These are phyloP conservation scores for Pseudomugil gertrudae DNA, from an alignment of 2,797 vertebrate species.

Conservation along the genomic window DNA sequence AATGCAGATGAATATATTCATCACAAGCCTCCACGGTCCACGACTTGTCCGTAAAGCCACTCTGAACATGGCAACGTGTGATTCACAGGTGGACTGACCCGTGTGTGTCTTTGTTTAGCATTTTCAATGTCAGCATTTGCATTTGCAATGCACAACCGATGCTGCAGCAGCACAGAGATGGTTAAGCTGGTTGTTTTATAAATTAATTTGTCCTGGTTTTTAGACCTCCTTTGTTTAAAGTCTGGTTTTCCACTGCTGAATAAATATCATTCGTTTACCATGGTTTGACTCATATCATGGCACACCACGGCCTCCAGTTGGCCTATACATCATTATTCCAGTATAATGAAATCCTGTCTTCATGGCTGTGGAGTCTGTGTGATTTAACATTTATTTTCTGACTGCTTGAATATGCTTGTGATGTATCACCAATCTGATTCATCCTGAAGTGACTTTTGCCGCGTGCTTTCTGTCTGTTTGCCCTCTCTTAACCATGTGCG, in stretches of 20 bases:
- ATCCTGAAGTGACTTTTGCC: constrained; percentile 60
- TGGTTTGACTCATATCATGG: constrained; percentile 25
- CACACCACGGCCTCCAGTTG: constrained; percentile 37
- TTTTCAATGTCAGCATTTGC: constrained; percentile 53
- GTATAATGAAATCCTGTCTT: constrained; percentile 50
- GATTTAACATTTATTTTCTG: constrained; percentile 68
- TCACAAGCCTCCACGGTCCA: background rate
- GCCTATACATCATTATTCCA: constrained; percentile 64
- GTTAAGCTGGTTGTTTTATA: constrained; percentile 37
- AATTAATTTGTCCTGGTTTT: constrained; percentile 40
- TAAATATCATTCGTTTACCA: constrained; percentile 37
- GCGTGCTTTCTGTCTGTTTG: constrained; percentile 49
- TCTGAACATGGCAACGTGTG: constrained; percentile 45
- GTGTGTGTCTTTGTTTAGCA: constrained; percentile 54
- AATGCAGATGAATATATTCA: constrained; percentile 72
- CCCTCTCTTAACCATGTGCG: constrained; percentile 44
- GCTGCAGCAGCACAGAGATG: constrained; percentile 26
- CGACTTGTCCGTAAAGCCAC: constrained; percentile 50
- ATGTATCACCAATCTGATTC: constrained; percentile 75
- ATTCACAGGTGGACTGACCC: constrained; percentile 61
- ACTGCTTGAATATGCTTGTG: constrained; percentile 63
- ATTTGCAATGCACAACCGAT: constrained; percentile 39
- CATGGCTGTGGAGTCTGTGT: constrained; percentile 44
- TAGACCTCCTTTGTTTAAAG: constrained; percentile 17
- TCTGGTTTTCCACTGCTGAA: constrained; percentile 23